A percentile compares a stretch with the other conserved stretches of the same genome.
Evolutionary conservation across 2,113 vertebrate species (phyloP).

Genomic region (Scomber japonicus): DNA sequence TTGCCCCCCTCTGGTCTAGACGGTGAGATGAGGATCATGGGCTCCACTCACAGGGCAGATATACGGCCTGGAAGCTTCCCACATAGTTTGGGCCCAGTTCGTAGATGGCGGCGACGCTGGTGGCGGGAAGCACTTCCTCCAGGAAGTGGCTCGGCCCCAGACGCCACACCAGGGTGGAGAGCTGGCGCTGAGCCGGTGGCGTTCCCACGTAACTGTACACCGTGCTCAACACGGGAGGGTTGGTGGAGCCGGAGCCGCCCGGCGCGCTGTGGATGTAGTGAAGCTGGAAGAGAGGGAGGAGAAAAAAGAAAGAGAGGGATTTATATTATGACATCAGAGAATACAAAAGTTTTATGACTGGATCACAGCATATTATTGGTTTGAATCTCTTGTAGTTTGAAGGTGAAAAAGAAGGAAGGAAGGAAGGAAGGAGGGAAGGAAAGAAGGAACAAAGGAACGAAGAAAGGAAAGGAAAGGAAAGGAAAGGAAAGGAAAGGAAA

Average conservation of each 20-base stretch:
- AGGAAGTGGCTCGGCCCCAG: constrained; percentile 95
- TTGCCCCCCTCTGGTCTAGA: too few relatives aligned
- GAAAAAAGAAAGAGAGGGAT: not conserved
- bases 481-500: too few relatives aligned
- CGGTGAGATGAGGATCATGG: too few relatives aligned
- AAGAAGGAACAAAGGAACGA: too few relatives aligned
- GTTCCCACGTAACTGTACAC: constrained; percentile 95
- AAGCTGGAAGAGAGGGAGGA: constrained; percentile 83
- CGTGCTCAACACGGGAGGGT: constrained; percentile 94
- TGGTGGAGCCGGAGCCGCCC: constrained; percentile 93
- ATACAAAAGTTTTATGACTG: too few relatives aligned
- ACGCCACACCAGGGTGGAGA: constrained; percentile 94
- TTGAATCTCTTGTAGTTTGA: too few relatives aligned
- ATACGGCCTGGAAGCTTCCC: constrained; percentile 96
- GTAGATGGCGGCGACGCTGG: constrained; percentile 90
- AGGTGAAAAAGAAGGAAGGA: too few relatives aligned
- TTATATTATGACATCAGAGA: too few relatives aligned
- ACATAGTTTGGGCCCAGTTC: constrained; percentile 95
- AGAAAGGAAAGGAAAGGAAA: too few relatives aligned
- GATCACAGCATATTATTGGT: too few relatives aligned
- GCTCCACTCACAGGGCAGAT: constrained; percentile 90
- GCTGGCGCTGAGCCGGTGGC: constrained; percentile 93
- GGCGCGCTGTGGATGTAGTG: constrained; percentile 96
- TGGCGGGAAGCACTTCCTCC: constrained; percentile 94
- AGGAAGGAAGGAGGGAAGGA: too few relatives aligned